Conservation (phyloP, 2,888 invertebrate genomes). For the Microdon myrmicae region DNA sequence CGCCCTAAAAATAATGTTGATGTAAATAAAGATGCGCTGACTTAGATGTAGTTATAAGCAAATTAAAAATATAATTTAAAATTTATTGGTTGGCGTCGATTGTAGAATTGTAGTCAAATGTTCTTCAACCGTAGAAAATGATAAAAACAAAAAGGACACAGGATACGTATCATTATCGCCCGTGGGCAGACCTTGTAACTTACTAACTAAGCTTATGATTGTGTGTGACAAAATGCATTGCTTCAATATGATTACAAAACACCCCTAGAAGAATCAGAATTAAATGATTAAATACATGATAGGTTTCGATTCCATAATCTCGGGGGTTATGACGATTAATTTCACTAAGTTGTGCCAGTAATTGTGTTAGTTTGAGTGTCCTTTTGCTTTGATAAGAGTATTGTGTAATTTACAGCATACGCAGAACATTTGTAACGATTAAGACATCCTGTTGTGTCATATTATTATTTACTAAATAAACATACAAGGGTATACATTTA, state of each 20-base stretch:
- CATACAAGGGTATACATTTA: slow-evolving; percentile 44
- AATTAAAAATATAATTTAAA: slow-evolving; percentile 4
- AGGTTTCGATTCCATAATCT: slow-evolving; percentile 52
- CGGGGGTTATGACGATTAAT: slow-evolving; percentile 43
- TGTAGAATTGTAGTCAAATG: slow-evolving; percentile 21
- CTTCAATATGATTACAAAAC: no score
- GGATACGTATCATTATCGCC: slow-evolving; percentile 46
- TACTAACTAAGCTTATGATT: no score
- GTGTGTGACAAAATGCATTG: no score
- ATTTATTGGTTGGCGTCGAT: slow-evolving; percentile 13
- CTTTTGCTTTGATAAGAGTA: no score
- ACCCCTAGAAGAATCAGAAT: no score
- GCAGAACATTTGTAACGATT: slow-evolving; percentile 21
- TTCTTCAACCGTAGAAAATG: not conserved
- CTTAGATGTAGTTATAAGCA: slow-evolving; percentile 37
- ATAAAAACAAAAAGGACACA: slow-evolving; percentile 23
- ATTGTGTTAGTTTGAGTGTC: slow-evolving; percentile 10
- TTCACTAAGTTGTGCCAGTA: slow-evolving; percentile 29
- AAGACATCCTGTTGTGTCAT: slow-evolving; percentile 26
- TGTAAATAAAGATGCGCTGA: no score
- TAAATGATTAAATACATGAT: slow-evolving; percentile 18
- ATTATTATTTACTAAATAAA: slow-evolving; percentile 42
- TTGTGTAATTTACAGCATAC: no score
- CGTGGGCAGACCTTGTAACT: no score
- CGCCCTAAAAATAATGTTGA: slow-evolving; percentile 19